Evolutionary conservation across 30 jellyfish, hydroid and myxozoan genomes (phyloP).

Genomic region (Pseudorhiza aurosa): DNA sequence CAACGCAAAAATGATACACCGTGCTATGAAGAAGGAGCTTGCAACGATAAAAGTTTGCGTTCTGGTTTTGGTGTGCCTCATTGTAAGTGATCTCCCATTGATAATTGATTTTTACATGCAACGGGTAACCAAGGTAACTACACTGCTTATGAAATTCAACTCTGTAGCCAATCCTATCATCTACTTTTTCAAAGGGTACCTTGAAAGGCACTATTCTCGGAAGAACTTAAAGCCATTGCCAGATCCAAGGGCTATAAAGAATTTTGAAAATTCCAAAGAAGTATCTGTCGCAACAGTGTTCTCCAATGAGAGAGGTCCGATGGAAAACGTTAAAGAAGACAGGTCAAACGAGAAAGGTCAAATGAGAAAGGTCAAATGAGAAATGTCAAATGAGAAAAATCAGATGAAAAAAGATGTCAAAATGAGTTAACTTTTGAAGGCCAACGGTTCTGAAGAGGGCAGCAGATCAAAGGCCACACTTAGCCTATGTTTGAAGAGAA

Average conservation of each 20-base stretch:
- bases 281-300: neutral
- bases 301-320: too few species aligned
- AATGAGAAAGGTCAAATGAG: too few species aligned
- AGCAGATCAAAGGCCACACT: too few species aligned
- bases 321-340: too few species aligned
- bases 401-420: too few species aligned
- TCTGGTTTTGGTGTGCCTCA: slow-evolving; percentile 4
- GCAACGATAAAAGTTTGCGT: slow-evolving; percentile 11
- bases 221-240: neutral
- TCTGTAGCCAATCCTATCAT: slow-evolving; percentile 24
- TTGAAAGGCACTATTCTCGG: slow-evolving; percentile 6
- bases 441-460: too few species aligned
- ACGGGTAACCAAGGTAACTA: neutral
- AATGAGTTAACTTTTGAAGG: too few species aligned
- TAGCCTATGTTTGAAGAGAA: too few species aligned
- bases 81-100: neutral
- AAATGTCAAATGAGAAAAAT: too few species aligned
- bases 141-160: neutral
- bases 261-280: neutral
- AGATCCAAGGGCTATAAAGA: neutral
- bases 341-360: too few species aligned
- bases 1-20: neutral
- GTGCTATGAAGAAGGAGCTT: slow-evolving; percentile 14
- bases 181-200: slow-evolving; percentile 39
- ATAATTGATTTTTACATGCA: neutral